Evolutionary conservation across 2,113 vertebrate species (phyloP), one percentile per base, ranked within the genome.

Genomic region (Scopus umbretta): DNA sequence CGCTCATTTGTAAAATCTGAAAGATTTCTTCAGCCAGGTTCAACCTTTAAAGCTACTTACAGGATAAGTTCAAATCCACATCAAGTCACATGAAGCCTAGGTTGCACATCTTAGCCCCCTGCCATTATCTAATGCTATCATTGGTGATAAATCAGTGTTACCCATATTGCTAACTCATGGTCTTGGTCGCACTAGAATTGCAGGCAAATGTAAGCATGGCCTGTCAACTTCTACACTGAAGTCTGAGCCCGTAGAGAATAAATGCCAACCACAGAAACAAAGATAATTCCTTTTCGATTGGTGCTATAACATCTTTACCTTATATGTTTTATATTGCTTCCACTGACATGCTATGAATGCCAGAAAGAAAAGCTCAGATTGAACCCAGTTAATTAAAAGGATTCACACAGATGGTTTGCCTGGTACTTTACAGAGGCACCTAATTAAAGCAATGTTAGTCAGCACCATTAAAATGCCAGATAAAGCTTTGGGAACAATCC

Each of bases 381-480:
- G 71, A 92, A 74, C 23, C 26, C 55, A 68, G 52, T 94, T 96
- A 96, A 95, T 97, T 93, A 92, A 86, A 94, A 88, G 86, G 73
- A 94, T 94, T 96, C 92, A 94, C 82, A 81, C 92, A 95, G 94
- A 96, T 90, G 85, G 86, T 88, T 97, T 95, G 81, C 90, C 53
- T 82, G 74, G 87, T 80, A 72, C 90, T 95, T 94, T 80, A 79
- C 50, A 65, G 71, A 88, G 59, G 68, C 82, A 84, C 59, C 79
- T 94, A 96, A 96, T 97, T 96, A 96, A 94, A 89, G 68, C 76
- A 81, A n/a, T 73, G 47, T 86, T 95, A 94, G 61, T 85, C 66
- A 90, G 87, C 84, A 94, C 87, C 85, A 90, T 92, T 95, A 95
- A 96, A 95, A 93, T 78, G 56, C 93, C 81, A 88, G 90, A 53